These are phyloP conservation scores for Apis dorsata DNA, from an alignment of 1,140 invertebrate species.

Conservation along the genomic window DNA sequence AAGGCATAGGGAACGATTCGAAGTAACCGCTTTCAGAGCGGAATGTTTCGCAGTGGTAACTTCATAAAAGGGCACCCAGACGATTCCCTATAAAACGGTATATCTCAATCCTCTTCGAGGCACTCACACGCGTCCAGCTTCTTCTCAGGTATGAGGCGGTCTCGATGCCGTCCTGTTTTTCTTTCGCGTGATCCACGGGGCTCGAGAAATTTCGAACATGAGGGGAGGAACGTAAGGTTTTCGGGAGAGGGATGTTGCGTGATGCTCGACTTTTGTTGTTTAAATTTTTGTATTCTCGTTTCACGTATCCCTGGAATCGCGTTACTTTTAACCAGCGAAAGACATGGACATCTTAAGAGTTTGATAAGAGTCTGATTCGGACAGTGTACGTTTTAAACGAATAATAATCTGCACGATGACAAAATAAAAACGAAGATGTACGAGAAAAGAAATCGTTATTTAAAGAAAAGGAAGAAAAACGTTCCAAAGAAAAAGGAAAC, in stretches of 20 bases:
- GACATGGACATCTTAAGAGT: too few relatives aligned
- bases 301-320: too few relatives aligned
- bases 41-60: constrained; percentile 71
- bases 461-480: neutral
- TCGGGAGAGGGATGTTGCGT: neutral
- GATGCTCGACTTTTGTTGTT: too few relatives aligned
- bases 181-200: neutral
- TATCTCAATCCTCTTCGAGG: constrained; percentile 72
- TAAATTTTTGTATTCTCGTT: too few relatives aligned
- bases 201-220: neutral
- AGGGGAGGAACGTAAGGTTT: neutral
- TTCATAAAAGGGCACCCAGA: constrained; percentile 74
- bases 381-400: too few relatives aligned
- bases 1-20: constrained; percentile 50
- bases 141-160: constrained; percentile 40
- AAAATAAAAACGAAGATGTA: too few relatives aligned
- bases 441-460: too few relatives aligned
- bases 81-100: constrained; percentile 76
- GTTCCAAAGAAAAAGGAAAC: neutral
- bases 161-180: neutral
- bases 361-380: too few relatives aligned
- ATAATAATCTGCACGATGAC: too few relatives aligned
- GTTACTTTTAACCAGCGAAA: too few relatives aligned
- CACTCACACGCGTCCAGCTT: constrained; percentile 34
- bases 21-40: constrained; percentile 70